These are phyloP conservation scores for Sturmia bella DNA, from an alignment of 2,888 invertebrate species.

Conservation along the genomic window DNA sequence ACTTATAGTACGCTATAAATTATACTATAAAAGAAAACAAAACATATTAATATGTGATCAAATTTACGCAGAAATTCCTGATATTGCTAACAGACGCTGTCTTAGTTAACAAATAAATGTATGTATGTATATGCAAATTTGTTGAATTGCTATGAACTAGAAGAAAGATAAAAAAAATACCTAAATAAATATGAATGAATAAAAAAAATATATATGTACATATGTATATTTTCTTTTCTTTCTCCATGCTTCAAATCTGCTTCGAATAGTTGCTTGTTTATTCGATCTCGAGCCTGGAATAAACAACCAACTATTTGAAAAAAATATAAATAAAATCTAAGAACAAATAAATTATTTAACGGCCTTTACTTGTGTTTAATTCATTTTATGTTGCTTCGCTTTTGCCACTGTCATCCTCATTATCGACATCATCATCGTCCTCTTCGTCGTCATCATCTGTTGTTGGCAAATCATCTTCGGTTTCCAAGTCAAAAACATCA, in stretches of 20 bases:
- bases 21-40: conserved; percentile 44
- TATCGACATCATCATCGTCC: conserved; percentile 74
- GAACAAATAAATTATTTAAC: not conserved
- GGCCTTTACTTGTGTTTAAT: conserved; percentile 20
- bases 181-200: not conserved
- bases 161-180: not conserved
- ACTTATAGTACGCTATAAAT: conserved; percentile 39
- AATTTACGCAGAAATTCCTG: conserved; percentile 51
- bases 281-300: too few species aligned
- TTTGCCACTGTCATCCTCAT: conserved; percentile 91
- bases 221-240: conserved; percentile 3
- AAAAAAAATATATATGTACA: not conserved
- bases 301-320: too few species aligned
- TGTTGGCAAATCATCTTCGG: conserved; percentile 86
- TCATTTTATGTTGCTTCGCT: conserved; percentile 86
- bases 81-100: conserved; percentile 57
- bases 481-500: conserved; percentile 94
- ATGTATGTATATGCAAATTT: not conserved
- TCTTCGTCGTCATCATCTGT: conserved; percentile 87
- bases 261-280: too few species aligned
- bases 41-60: conserved; percentile 22
- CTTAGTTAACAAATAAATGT: conserved; percentile 31
- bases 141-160: conserved; percentile 22
- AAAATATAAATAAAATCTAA: too few species aligned
- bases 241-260: too few species aligned